Evolutionary conservation across 2,888 invertebrate genomes (phyloP), one percentile per base, ranked within the genome.

Genomic region (Ophion slaviceki): DNA sequence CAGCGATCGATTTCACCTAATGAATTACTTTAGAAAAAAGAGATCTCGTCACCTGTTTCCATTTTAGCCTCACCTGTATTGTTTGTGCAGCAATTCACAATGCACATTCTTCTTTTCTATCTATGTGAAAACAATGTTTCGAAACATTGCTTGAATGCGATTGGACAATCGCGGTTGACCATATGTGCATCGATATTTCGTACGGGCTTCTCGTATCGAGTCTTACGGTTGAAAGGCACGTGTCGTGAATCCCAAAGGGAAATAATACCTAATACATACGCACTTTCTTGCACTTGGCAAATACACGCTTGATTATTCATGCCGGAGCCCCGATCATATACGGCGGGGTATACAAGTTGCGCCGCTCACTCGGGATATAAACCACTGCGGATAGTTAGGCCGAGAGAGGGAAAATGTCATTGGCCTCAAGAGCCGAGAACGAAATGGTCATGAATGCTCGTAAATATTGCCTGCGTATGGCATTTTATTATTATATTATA

Each of bases 261-360:
- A 71, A 71, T 71, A 77, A 74, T 80, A 45, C 20, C 40, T 28
- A 45, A 80, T 68, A 36, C 45, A 83, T 59, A 68, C 11, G 59
- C 47, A 77, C 59, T 80, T 80, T 80, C 77, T 77, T 83, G 80
- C 83, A 70, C 86, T 77, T 70, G 82, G 75, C 76, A 67, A 86
- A 77, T 80, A 53, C 67, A 11, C 74, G 77, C 47, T 86, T 83
- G 83, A 83, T 86, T 83, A 86, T 86, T 86, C 86, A 74, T 78
- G 77, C 62, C 57, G 28, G 36, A 28, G 57, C 28, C 66, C 28
- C 28, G 36, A 66, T 72, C 74, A 80, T 70, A 80, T 71, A 76
- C 61, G 61, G 53, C 14, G 59, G 61, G 76, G 28, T 45, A 66
- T 57, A 70, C 64, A 71, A 75, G 11, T 24, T 47, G 17, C 28